A percentile compares a stretch with the other conserved stretches of the same genome.
Conservation (phyloP, 1,140 invertebrate genomes). For the Platorchestia sp. region DNA sequence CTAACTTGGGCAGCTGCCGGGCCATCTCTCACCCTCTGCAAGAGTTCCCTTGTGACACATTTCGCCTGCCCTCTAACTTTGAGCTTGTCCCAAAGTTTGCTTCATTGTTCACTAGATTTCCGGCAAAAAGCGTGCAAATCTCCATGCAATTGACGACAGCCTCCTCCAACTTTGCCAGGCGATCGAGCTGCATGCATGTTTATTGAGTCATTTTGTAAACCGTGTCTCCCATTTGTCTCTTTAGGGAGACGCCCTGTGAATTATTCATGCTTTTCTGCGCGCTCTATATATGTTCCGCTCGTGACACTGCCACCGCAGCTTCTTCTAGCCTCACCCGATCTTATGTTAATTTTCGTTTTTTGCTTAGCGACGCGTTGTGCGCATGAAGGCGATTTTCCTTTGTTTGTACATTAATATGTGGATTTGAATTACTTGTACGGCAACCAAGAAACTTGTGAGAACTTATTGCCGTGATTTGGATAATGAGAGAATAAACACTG, state of each 20-base stretch:
- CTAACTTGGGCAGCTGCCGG: slow-evolving; percentile 16
- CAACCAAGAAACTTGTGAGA: neutral
- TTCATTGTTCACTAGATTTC: slow-evolving; percentile 22
- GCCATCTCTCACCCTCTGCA: slow-evolving; percentile 35
- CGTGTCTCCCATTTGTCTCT: slow-evolving; percentile 31
- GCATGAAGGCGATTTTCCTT: neutral
- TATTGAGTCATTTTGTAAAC: slow-evolving; percentile 38
- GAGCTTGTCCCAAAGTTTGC: neutral
- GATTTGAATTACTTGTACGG: neutral
- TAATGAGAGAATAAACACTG: neutral
- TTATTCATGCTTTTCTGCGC: slow-evolving; percentile 34
- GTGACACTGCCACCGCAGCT: neutral
- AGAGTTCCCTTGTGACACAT: slow-evolving; percentile 31
- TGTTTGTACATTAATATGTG: neutral
- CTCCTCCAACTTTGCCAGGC: neutral
- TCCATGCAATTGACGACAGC: slow-evolving; percentile 32
- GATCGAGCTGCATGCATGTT: slow-evolving; percentile 45
- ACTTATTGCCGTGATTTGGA: neutral
- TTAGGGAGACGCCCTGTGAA: neutral
- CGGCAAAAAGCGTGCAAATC: neutral
- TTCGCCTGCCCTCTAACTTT: slow-evolving; percentile 26
- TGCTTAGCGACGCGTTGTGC: neutral
- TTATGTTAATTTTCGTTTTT: neutral
- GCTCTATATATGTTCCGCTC: neutral
- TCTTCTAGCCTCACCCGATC: neutral